phyloP scores from a whole-genome alignment of 2,888 invertebrate genomes.

The Ganaspis brasiliensis region DNA sequence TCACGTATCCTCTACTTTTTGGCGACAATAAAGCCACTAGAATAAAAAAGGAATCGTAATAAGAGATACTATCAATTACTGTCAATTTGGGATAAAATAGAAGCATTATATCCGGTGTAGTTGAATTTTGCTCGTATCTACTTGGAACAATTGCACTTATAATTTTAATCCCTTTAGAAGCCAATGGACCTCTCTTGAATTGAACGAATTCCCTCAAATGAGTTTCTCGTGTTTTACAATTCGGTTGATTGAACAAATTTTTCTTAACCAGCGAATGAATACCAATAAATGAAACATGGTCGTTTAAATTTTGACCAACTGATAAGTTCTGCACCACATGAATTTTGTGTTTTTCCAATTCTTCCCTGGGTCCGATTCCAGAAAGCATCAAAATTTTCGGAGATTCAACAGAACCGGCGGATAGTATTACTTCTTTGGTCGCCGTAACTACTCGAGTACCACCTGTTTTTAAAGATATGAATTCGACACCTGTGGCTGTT shows the following conservation, averaged over 20 bases:
- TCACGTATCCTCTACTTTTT: constrained; percentile 84
- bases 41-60: constrained; percentile 77
- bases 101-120: background rate
- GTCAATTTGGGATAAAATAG: constrained; percentile 64
- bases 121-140: background rate
- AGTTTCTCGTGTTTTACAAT: background rate
- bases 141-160: background rate
- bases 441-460: constrained; percentile 81
- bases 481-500: constrained; percentile 46
- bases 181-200: background rate
- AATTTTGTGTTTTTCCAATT: constrained; percentile 83
- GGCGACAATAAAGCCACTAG: constrained; percentile 83
- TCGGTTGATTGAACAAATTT: constrained; percentile 66
- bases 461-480: constrained; percentile 53
- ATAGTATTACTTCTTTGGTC: constrained; percentile 90
- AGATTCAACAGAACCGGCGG: constrained; percentile 93
- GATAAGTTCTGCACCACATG: constrained; percentile 83
- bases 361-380: constrained; percentile 84
- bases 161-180: background rate
- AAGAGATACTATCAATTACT: constrained; percentile 83
- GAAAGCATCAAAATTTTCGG: constrained; percentile 95
- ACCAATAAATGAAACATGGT: constrained; percentile 83
- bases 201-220: background rate
- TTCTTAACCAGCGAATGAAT: constrained; percentile 75
- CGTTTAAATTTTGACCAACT: constrained; percentile 85